Evolutionary conservation across 2,888 invertebrate species (phyloP).

Genomic region (Drosophila hawaiiensis): DNA sequence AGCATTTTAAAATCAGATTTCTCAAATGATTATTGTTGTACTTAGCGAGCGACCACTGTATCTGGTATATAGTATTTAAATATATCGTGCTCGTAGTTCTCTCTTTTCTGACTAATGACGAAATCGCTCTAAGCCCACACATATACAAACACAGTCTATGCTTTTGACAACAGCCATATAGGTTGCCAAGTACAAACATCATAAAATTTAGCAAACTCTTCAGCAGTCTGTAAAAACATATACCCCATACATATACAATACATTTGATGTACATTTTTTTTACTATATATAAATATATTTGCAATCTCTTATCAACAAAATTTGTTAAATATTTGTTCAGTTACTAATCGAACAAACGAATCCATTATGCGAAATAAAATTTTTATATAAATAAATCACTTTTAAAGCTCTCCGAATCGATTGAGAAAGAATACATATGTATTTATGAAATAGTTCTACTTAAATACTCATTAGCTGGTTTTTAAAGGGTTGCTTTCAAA

Average conservation of each 20-base stretch:
- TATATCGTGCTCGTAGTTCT: slow-evolving; percentile 14
- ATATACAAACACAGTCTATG: slow-evolving; percentile 29
- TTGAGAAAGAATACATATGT: background rate
- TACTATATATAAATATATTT: slow-evolving; percentile 24
- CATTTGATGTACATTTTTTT: slow-evolving; percentile 6
- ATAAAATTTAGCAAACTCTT: slow-evolving; percentile 6
- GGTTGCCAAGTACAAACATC: slow-evolving; percentile 60
- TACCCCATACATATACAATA: slow-evolving; percentile 8
- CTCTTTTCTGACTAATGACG: slow-evolving; percentile 41
- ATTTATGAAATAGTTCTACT: background rate
- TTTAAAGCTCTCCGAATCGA: slow-evolving; percentile 4
- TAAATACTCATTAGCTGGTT: slow-evolving; percentile 40
- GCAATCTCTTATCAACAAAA: slow-evolving; percentile 17
- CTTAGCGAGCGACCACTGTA: background rate
- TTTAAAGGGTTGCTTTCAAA: background rate
- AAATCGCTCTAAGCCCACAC: slow-evolving; percentile 26
- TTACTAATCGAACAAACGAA: slow-evolving; percentile 42
- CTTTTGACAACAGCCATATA: slow-evolving; percentile 48
- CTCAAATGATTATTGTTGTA: background rate
- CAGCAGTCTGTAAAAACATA: slow-evolving; percentile 7
- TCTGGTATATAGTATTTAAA: slow-evolving; percentile 18
- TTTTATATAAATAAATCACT: slow-evolving; percentile 10
- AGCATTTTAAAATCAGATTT: background rate
- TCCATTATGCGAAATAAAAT: slow-evolving; percentile 18
- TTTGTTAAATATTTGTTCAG: slow-evolving; percentile 35